These are phyloP conservation scores for Coryphaenoides rupestris DNA, from an alignment of 2,113 vertebrate genomes.

Conservation along the genomic window DNA sequence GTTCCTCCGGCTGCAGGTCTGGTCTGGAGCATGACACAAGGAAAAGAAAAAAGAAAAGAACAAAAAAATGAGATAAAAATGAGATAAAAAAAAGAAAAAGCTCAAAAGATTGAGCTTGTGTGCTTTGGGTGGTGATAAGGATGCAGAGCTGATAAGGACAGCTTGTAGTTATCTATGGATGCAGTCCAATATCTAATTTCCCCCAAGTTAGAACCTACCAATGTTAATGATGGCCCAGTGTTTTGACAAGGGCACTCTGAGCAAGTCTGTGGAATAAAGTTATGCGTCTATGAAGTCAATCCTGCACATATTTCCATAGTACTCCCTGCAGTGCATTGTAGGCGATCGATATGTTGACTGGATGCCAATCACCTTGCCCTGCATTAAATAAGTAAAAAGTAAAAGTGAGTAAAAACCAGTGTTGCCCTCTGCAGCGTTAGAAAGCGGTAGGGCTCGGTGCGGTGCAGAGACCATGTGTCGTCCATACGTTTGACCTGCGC, in stretches of 20 bases:
- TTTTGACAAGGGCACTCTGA: background rate
- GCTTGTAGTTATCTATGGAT: no score
- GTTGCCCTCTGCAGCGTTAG: background rate
- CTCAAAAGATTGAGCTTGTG: background rate
- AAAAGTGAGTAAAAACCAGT: background rate
- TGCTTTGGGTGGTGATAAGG: conserved; percentile 17
- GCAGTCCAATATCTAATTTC: no score
- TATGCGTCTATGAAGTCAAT: background rate
- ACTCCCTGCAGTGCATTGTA: no score
- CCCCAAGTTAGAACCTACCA: no score
- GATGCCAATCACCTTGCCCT: background rate
- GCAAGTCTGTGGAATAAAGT: conserved; percentile 1
- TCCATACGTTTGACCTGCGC: conserved; percentile 46
- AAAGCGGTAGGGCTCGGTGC: no score
- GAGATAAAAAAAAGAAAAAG: no score
- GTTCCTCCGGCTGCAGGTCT: conserved; percentile 62
- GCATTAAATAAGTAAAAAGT: background rate
- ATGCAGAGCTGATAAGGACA: no score
- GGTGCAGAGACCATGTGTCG: conserved; percentile 18
- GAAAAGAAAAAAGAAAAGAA: no score
- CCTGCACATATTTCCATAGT: no score
- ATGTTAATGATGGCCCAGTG: background rate
- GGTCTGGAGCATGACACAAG: conserved; percentile 20
- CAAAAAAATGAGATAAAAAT: no score
- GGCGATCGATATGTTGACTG: no score